Conservation (phyloP, 2,113 vertebrate genomes). For the Miniopterus natalensis region DNA sequence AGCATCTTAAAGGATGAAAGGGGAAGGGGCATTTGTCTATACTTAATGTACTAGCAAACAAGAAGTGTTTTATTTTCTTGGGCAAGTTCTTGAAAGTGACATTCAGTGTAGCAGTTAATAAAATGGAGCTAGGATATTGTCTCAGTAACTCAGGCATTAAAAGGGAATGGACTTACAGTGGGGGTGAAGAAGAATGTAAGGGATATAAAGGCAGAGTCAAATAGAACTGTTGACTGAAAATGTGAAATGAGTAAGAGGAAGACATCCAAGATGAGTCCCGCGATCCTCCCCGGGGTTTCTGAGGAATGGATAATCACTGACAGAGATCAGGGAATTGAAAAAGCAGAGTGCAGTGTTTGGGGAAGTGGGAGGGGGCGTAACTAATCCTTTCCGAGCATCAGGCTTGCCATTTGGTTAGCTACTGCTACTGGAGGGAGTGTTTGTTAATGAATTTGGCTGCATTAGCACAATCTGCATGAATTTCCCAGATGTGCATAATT, state of each 20-base stretch:
- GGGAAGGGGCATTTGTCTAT: neutral
- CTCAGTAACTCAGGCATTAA: neutral
- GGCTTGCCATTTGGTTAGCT: neutral
- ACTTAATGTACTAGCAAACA: neutral
- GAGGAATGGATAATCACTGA: neutral
- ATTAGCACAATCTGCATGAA: neutral
- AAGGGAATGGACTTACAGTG: neutral
- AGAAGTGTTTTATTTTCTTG: neutral
- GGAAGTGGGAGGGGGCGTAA: neutral
- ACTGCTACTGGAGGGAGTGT: neutral
- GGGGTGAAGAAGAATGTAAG: neutral
- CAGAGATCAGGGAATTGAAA: neutral
- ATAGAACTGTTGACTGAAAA: neutral
- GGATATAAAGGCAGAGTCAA: neutral
- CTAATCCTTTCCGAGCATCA: neutral
- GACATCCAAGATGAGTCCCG: neutral
- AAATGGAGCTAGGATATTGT: neutral
- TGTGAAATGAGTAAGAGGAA: neutral
- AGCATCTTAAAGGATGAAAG: neutral
- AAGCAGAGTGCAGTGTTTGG: neutral
- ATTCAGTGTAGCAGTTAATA: neutral
- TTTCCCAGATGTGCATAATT: conserved; percentile 12
- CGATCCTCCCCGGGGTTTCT: neutral
- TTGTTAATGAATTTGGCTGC: neutral
- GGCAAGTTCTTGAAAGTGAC: neutral